Evolutionary conservation across 1,140 invertebrate genomes (phyloP).

Genomic region (Coboldia fuscipes): DNA sequence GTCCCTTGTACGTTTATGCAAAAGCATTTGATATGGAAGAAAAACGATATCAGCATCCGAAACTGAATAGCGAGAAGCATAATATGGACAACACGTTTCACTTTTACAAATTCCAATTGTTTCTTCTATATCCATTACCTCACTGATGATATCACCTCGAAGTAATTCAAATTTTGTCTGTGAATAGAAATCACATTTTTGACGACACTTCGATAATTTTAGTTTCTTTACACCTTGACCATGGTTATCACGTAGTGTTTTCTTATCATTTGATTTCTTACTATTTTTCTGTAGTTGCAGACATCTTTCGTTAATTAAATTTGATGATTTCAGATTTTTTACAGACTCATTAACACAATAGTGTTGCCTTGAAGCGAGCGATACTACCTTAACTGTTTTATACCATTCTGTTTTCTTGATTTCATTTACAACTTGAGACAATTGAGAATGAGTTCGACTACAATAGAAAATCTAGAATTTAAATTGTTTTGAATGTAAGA

Average conservation of each 20-base stretch:
- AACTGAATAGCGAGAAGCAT: constrained; percentile 43
- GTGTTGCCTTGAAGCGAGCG: constrained; percentile 79
- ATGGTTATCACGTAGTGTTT: constrained; percentile 29
- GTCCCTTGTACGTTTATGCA: constrained; percentile 68
- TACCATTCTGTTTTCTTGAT: constrained; percentile 64
- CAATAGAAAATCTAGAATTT: constrained; percentile 77
- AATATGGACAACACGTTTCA: constrained; percentile 74
- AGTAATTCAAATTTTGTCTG: constrained; percentile 41
- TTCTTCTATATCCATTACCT: constrained; percentile 78
- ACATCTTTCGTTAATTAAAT: constrained; percentile 87
- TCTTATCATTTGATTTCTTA: constrained; percentile 29
- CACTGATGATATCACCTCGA: constrained; percentile 37
- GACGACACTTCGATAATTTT: constrained; percentile 20
- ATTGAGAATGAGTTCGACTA: constrained; percentile 89
- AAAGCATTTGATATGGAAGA: constrained; percentile 68
- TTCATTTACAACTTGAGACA: constrained; percentile 85
- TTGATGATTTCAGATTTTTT: constrained; percentile 45
- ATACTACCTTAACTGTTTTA: constrained; percentile 47
- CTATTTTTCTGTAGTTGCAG: constrained; percentile 54
- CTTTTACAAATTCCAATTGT: constrained; percentile 44
- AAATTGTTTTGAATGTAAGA: too few species aligned
- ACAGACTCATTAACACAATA: constrained; percentile 80
- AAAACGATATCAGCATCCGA: constrained; percentile 3
- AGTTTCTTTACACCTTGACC: constrained; percentile 38
- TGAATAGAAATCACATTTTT: constrained; percentile 40